Conservation (phyloP, 2,113 vertebrate species). For the Pseudorhombus dupliciocellatus region DNA sequence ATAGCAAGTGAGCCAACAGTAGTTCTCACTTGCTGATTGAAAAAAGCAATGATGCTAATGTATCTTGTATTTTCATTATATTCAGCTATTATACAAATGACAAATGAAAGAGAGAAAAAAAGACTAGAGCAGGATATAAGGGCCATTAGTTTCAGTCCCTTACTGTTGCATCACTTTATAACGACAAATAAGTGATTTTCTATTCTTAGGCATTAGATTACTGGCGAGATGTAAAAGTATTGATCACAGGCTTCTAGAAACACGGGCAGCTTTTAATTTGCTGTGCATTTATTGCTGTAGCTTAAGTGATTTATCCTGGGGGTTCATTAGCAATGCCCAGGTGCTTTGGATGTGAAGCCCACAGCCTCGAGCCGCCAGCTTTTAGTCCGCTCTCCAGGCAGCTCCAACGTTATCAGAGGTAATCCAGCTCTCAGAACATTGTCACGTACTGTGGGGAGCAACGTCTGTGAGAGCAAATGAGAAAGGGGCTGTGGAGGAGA, state of each 20-base stretch:
- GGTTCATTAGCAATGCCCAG: conserved; percentile 65
- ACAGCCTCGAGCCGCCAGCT: conserved; percentile 54
- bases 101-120: conserved; percentile 17
- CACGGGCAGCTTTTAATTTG: conserved; percentile 73
- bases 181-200: conserved; percentile 30
- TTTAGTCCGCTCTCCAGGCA: conserved; percentile 49
- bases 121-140: neutral
- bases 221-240: conserved; percentile 66
- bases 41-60: conserved; percentile 49
- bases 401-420: conserved; percentile 50
- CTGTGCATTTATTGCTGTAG: conserved; percentile 67
- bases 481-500: conserved; percentile 12
- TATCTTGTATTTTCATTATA: neutral
- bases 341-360: conserved; percentile 37
- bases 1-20: neutral
- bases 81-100: conserved; percentile 6
- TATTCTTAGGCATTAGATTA: conserved; percentile 58
- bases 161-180: conserved; percentile 20
- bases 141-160: conserved; percentile 28
- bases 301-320: conserved; percentile 65
- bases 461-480: conserved; percentile 4
- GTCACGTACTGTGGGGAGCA: conserved; percentile 30
- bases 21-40: conserved; percentile 32
- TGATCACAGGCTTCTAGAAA: conserved; percentile 49
- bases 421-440: conserved; percentile 59